A percentile compares a stretch with the other conserved stretches of the same genome.
These are phyloP conservation scores for Bathynomus jamesi DNA, from an alignment of 1,140 invertebrate genomes.

Conservation along the genomic window DNA sequence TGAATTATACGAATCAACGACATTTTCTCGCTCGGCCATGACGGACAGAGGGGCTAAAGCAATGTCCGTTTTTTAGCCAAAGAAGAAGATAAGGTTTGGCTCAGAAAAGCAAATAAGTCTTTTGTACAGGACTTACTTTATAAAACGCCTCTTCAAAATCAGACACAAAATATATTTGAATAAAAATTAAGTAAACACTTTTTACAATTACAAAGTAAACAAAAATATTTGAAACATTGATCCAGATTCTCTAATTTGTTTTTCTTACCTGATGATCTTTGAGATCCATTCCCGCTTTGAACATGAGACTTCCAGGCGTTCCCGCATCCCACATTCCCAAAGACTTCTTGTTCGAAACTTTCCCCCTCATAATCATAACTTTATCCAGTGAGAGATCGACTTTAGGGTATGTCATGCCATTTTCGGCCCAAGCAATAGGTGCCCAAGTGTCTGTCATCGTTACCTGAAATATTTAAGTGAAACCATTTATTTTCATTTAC, in stretches of 20 bases:
- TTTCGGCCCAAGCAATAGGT: conserved; percentile 52
- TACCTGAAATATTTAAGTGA: neutral
- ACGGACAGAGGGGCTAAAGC: conserved; percentile 75
- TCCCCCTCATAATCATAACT: conserved; percentile 43
- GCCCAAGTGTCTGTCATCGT: conserved; percentile 48
- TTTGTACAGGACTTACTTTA: too few relatives aligned
- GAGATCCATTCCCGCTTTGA: conserved; percentile 57
- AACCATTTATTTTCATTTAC: neutral
- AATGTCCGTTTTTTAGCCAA: conserved; percentile 70
- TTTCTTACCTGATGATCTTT: conserved; percentile 48
- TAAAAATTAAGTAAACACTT: too few relatives aligned
- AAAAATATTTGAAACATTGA: neutral
- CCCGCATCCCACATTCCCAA: conserved; percentile 62
- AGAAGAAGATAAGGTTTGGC: too few relatives aligned
- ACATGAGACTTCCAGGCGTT: conserved; percentile 52
- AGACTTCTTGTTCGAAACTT: conserved; percentile 51
- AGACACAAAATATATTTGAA: too few relatives aligned
- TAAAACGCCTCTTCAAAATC: too few relatives aligned
- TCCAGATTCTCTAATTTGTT: too few relatives aligned
- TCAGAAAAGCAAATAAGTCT: too few relatives aligned
- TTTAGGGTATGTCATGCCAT: conserved; percentile 63
- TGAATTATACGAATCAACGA: conserved; percentile 61
- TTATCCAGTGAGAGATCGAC: conserved; percentile 61
- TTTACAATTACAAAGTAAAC: neutral
- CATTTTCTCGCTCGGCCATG: conserved; percentile 89